Conservation (phyloP, 2,113 vertebrate species). For the Colius striatus region DNA sequence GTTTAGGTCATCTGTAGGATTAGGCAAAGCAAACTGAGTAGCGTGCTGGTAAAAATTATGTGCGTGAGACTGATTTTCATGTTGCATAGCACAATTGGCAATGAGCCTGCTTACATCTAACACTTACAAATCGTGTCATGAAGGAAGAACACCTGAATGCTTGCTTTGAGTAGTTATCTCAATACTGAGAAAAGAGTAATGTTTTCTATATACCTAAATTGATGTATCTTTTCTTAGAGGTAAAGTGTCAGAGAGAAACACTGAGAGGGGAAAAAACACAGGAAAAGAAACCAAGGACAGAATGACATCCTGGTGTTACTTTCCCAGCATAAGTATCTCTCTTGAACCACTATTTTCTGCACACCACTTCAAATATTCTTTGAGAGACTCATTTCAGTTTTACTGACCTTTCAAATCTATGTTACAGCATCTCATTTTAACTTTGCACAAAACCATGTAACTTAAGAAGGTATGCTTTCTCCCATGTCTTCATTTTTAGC, state of each 20-base stretch:
- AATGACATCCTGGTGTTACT: neutral
- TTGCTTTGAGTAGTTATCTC: neutral
- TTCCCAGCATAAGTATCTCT: neutral
- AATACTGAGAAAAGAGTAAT: neutral
- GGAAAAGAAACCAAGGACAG: neutral
- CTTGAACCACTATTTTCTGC: neutral
- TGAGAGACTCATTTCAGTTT: neutral
- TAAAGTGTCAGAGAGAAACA: neutral
- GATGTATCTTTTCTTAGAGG: neutral
- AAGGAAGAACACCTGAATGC: neutral
- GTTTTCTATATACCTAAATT: neutral
- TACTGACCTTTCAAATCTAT: neutral
- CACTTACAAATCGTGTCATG: neutral
- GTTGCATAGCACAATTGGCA: neutral
- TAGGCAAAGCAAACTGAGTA: neutral
- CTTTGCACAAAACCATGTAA: neutral
- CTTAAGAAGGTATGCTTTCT: rapidly evolving
- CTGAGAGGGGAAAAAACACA: rapidly evolving
- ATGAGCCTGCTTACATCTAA: neutral
- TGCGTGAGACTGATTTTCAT: neutral
- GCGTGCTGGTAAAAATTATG: neutral
- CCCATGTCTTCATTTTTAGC: neutral
- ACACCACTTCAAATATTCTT: neutral
- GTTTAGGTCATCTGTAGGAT: neutral
- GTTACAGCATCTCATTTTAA: neutral